phyloP scores from a whole-genome alignment of 2,888 invertebrate species.

The Euzophera pinguis region DNA sequence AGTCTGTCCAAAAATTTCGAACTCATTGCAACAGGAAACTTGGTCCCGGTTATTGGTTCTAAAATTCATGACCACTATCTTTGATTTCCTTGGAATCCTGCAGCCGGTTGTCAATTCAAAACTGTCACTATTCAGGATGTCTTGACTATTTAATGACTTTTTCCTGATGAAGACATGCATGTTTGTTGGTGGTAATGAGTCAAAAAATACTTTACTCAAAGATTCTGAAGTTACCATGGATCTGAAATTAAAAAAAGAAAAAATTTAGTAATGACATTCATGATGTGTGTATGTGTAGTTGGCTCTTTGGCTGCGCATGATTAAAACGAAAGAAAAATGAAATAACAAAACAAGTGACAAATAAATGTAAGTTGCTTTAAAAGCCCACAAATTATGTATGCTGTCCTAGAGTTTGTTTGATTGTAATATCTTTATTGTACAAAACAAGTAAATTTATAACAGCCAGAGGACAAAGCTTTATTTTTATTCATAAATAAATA shows the following conservation, averaged over 20 bases:
- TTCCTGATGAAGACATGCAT: constrained; percentile 73
- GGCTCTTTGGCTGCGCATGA: too few relatives aligned
- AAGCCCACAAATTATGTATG: too few relatives aligned
- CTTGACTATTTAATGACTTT: constrained; percentile 34
- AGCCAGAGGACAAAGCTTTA: too few relatives aligned
- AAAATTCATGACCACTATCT: constrained; percentile 59
- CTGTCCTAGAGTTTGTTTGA: too few relatives aligned
- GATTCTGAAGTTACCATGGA: constrained; percentile 67
- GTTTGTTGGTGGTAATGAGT: constrained; percentile 64
- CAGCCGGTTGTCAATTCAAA: constrained; percentile 56
- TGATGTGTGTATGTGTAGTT: too few relatives aligned
- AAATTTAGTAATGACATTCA: too few relatives aligned
- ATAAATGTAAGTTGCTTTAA: too few relatives aligned
- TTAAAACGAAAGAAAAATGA: too few relatives aligned
- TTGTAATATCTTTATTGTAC: too few relatives aligned
- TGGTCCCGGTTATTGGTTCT: constrained; percentile 39
- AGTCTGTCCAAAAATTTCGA: constrained; percentile 60
- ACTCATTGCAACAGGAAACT: constrained; percentile 59
- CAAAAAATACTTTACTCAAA: constrained; percentile 59
- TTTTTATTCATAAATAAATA: too few relatives aligned
- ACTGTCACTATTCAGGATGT: constrained; percentile 48
- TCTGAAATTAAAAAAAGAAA: constrained; percentile 50
- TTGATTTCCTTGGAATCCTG: constrained; percentile 56
- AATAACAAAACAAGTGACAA: too few relatives aligned
- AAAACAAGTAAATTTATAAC: too few relatives aligned